A percentile compares a stretch with the other conserved stretches of the same genome.
Evolutionary conservation across 2,888 invertebrate genomes (phyloP).

Genomic region (Autographa gamma): DNA sequence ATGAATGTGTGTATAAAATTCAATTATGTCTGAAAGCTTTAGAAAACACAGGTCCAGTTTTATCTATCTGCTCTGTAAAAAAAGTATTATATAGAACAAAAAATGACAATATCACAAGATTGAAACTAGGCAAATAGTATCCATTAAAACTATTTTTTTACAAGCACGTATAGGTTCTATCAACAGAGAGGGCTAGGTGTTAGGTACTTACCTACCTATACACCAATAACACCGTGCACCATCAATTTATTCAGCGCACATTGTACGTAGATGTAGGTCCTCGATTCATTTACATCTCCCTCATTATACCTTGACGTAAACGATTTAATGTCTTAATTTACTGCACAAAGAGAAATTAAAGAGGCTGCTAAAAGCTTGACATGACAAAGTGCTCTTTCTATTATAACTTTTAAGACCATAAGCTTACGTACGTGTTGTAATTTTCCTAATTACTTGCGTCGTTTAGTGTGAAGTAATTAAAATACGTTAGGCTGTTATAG

Average conservation of each 20-base stretch:
- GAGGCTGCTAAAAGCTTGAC: conserved; percentile 86
- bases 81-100: no score
- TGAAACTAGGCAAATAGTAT: no score
- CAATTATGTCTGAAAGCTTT: not conserved
- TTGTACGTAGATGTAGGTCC: conserved; percentile 54
- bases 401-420: conserved; percentile 85
- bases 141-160: not conserved
- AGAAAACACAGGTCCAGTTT: no score
- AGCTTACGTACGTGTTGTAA: conserved; percentile 80
- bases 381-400: conserved; percentile 86
- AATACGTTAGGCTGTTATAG: conserved; percentile 48
- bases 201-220: not conserved
- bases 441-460: conserved; percentile 81
- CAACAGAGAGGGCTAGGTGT: not conserved
- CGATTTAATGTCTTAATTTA: conserved; percentile 87
- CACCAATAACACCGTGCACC: conserved; percentile 29
- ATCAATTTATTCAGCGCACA: conserved; percentile 65
- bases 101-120: no score
- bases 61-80: no score
- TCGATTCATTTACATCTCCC: conserved; percentile 74
- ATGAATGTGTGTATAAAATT: not conserved
- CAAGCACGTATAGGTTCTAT: not conserved
- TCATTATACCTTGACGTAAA: conserved; percentile 81
- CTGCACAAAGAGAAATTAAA: conserved; percentile 87
- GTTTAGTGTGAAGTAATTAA: conserved; percentile 62